phyloP scores from a whole-genome alignment of 2,113 vertebrate species.

The Macrotis lagotis region DNA sequence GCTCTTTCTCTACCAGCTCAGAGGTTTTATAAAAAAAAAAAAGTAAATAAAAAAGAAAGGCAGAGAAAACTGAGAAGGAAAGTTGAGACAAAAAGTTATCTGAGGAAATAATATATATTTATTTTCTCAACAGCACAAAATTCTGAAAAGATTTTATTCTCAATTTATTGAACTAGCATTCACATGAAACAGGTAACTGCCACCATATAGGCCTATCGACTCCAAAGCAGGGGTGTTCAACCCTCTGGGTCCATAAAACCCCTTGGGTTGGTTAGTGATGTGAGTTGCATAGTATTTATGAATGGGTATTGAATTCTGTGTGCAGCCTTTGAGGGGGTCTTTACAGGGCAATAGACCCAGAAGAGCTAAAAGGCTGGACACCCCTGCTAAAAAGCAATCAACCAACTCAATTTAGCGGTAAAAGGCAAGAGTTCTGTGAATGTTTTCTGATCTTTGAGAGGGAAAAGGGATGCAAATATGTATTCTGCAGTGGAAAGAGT shows the following conservation, averaged over 20 bases:
- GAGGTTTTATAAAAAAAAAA: neutral
- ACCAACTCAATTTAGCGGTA: neutral
- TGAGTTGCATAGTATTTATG: too few species aligned
- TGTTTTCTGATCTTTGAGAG: neutral
- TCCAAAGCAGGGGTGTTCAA: too few species aligned
- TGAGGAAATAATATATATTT: neutral
- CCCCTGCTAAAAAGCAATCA: neutral
- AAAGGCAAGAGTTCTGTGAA: neutral
- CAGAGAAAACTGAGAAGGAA: neutral
- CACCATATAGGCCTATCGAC: too few species aligned
- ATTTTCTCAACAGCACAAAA: slow-evolving; percentile 4
- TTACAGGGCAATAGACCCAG: too few species aligned
- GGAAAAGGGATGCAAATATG: neutral
- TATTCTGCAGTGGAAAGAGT: neutral
- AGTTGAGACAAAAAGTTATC: neutral
- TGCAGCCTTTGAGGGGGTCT: too few species aligned
- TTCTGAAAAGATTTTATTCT: neutral
- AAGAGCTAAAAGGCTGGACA: too few species aligned
- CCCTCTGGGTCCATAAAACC: too few species aligned
- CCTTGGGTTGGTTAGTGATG: too few species aligned
- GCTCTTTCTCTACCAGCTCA: neutral
- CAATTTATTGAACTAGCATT: neutral
- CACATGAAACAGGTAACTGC: too few species aligned
- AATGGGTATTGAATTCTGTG: too few species aligned
- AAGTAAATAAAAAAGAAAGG: neutral